Evolutionary conservation across 2,888 invertebrate species (phyloP), one percentile per base, ranked within the genome.

Genomic region (Drosophila incognita): DNA sequence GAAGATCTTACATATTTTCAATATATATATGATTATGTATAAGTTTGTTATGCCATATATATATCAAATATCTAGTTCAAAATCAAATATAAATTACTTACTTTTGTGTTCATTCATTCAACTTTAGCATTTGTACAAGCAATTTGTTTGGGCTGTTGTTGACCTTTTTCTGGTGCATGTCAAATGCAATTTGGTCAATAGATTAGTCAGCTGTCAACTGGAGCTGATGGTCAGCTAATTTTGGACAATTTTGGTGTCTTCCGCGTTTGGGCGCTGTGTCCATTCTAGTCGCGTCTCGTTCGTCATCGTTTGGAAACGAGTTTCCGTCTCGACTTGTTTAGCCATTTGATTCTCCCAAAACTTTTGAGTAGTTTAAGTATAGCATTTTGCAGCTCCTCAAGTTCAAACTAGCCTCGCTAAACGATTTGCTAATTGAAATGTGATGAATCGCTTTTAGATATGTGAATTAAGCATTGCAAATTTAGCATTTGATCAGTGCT

Each of bases 331-430:
- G n/a, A 60, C 33, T 61, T 38, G 63, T 36, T 64, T 56, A 29
- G 7, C 29, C 48, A 54, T 13, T n/a, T 46, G 58, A 70, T 36
- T 54, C 35, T 60, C 59, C 49, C 38, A 51, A 24, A 24, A 42
- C 36, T 24, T 52, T 62, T 35, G 61, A 54, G 52, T 38, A 33
- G 15, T 31, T 54, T 31, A 69, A 61, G 51, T 33, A 31, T 49
- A 56, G 42, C 69, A 61, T 60, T 80, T 70, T 70, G 46, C 57
- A 74, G 77, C 38, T 11, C 38, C 18, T 56, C 74, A 71, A 81
- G 81, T 76, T 76, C 54, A 52, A 36, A 76, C 36, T 53, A 52
- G 60, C 21, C 35, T 52, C 15, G 15, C 13, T 40, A 27, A 8
- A 13, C 27, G 10, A 29, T 46, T 61, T 66, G 29, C 10, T 15